Evolutionary conservation across 2,888 invertebrate species (phyloP).

Genomic region (Lithophane leautieri): DNA sequence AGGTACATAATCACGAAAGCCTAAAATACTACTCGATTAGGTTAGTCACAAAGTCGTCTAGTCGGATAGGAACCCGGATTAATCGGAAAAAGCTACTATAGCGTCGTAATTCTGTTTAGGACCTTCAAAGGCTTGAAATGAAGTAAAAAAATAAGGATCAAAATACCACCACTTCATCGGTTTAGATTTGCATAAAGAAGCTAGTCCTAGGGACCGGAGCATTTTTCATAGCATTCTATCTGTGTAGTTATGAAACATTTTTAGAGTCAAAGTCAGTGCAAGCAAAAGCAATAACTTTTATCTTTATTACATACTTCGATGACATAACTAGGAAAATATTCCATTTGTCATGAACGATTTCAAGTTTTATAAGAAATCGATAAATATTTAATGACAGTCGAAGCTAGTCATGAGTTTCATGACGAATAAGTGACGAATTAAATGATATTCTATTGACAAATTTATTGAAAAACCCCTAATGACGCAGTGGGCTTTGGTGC

Average conservation of each 20-base stretch:
- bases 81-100: not conserved
- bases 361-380: constrained; percentile 12
- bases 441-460: not conserved
- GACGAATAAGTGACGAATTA: constrained; percentile 28
- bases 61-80: not conserved
- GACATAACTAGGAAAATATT: constrained; percentile 24
- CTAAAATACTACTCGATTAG: too few species aligned
- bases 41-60: too few species aligned
- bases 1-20: constrained; percentile 2
- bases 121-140: too few species aligned
- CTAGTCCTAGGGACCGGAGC: not conserved
- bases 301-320: constrained; percentile 19
- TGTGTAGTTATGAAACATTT: not conserved
- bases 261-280: not conserved
- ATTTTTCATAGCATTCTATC: not conserved
- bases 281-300: constrained; percentile 9
- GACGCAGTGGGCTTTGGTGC: too few species aligned
- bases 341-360: constrained; percentile 28
- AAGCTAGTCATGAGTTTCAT: constrained; percentile 4
- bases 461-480: not conserved
- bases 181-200: not conserved
- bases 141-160: too few species aligned
- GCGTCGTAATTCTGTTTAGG: too few species aligned
- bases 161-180: too few species aligned
- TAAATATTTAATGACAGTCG: constrained; percentile 10